Evolutionary conservation across 64 coral and sea anemone genomes (phyloP).

Genomic region (Stichodactyla mertensii): DNA sequence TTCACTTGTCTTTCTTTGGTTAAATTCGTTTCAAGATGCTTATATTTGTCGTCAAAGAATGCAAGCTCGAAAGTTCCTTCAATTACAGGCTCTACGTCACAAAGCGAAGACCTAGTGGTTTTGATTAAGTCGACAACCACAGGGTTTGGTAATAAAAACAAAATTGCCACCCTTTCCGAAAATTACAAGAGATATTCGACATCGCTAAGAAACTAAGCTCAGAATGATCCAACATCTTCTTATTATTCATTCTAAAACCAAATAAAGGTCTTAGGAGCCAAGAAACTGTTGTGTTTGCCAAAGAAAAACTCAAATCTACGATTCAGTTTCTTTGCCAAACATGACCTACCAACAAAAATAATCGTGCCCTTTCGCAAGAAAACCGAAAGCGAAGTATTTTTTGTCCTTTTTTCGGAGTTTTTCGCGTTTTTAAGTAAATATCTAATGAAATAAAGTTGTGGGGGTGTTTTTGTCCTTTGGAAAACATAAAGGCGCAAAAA

Average conservation of each 20-base stretch:
- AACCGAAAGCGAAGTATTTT: neutral
- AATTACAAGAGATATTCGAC: neutral
- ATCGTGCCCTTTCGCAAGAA: slow-evolving; percentile 4
- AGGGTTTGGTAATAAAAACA: slow-evolving; percentile 32
- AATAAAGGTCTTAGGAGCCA: neutral
- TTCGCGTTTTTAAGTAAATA: neutral
- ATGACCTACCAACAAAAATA: slow-evolving; percentile 13
- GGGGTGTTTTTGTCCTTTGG: neutral
- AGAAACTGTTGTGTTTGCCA: slow-evolving; percentile 12
- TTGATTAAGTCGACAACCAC: slow-evolving; percentile 54
- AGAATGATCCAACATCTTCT: neutral
- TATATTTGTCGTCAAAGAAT: slow-evolving; percentile 46
- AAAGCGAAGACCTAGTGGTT: slow-evolving; percentile 58
- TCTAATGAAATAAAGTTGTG: neutral
- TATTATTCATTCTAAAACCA: neutral
- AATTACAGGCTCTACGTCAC: slow-evolving; percentile 68
- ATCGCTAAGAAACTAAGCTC: neutral
- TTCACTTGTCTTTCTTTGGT: slow-evolving; percentile 1
- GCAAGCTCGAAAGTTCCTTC: slow-evolving; percentile 44
- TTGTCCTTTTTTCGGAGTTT: neutral
- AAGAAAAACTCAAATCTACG: slow-evolving; percentile 3
- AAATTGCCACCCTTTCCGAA: slow-evolving; percentile 18
- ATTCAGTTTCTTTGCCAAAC: slow-evolving; percentile 12
- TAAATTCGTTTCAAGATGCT: slow-evolving; percentile 22
- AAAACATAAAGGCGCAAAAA: neutral